Percentiles rank a stretch among this genome's conserved stretches.
Evolutionary conservation across 2,113 vertebrate genomes (phyloP).

Genomic region (Mustelus asterias): DNA sequence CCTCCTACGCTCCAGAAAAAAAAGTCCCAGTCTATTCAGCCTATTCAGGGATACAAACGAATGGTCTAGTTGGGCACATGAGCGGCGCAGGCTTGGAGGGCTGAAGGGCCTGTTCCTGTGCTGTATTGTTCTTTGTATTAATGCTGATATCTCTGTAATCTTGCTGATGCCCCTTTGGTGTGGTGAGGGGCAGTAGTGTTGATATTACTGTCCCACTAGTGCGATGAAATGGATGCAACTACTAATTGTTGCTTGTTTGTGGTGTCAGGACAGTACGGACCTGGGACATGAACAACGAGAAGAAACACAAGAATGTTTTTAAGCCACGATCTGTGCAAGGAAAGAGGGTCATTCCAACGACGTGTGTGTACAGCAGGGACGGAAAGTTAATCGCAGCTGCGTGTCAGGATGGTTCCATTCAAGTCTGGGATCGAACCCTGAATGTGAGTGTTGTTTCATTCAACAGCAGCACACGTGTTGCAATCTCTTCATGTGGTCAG

Average conservation of each 20-base stretch:
- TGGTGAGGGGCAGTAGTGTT: too few relatives aligned
- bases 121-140: too few relatives aligned
- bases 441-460: conserved; percentile 64
- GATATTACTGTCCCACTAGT: too few relatives aligned
- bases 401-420: conserved; percentile 92
- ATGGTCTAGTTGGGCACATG: too few relatives aligned
- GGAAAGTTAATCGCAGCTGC: conserved; percentile 87
- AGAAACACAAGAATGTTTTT: conserved; percentile 85
- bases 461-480: not conserved
- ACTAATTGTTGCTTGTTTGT: conserved; percentile 10
- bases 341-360: conserved; percentile 83
- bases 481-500: too few relatives aligned
- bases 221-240: not conserved
- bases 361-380: conserved; percentile 85
- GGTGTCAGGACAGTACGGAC: conserved; percentile 80
- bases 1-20: too few relatives aligned
- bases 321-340: conserved; percentile 85
- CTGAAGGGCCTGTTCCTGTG: too few relatives aligned
- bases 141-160: too few relatives aligned
- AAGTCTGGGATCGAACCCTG: conserved; percentile 94
- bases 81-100: too few relatives aligned
- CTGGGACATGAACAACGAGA: conserved; percentile 86
- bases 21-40: too few relatives aligned
- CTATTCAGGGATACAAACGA: too few relatives aligned
- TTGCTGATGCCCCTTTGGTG: too few relatives aligned